A percentile compares a stretch with the other conserved stretches of the same genome.
Conservation (phyloP, 2,888 invertebrate species). For the Nymphalis urticae region DNA sequence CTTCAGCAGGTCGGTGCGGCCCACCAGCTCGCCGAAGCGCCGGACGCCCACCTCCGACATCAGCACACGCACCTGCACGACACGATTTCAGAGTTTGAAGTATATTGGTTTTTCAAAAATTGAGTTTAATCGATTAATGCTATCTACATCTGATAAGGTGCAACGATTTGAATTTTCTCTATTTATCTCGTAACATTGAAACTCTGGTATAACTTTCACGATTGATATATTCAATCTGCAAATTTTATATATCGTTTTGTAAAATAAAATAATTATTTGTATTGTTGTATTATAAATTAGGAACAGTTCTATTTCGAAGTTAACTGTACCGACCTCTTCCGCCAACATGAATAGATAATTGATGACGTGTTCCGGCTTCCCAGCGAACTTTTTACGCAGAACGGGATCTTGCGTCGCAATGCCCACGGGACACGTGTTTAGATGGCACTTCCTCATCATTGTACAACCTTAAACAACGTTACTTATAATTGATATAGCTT, state of each 20-base stretch:
- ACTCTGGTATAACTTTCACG: too few species aligned
- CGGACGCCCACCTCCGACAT: constrained; percentile 96
- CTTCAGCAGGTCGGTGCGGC: constrained; percentile 93
- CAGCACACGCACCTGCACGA: constrained; percentile 88
- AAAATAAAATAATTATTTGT: too few species aligned
- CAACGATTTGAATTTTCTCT: too few species aligned
- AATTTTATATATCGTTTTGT: too few species aligned
- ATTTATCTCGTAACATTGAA: too few species aligned
- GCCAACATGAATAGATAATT: constrained; percentile 99
- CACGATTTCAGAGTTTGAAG: too few species aligned
- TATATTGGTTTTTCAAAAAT: too few species aligned
- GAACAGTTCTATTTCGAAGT: too few species aligned
- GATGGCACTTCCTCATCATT: constrained; percentile 99
- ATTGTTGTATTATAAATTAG: too few species aligned
- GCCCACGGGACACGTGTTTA: constrained; percentile 99
- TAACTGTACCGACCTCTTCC: constrained; percentile 87
- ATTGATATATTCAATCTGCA: too few species aligned
- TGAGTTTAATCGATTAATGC: too few species aligned
- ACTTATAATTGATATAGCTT: background rate
- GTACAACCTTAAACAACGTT: constrained; percentile 87
- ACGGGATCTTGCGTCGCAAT: constrained; percentile 99
- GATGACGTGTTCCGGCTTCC: constrained; percentile 98
- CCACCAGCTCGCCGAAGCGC: constrained; percentile 94
- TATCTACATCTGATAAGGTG: too few species aligned
- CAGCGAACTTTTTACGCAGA: constrained; percentile 96